A percentile compares a stretch with the other conserved stretches of the same genome.
Conservation (phyloP, 1,140 invertebrate genomes). For the Sesamia nonagrioides region DNA sequence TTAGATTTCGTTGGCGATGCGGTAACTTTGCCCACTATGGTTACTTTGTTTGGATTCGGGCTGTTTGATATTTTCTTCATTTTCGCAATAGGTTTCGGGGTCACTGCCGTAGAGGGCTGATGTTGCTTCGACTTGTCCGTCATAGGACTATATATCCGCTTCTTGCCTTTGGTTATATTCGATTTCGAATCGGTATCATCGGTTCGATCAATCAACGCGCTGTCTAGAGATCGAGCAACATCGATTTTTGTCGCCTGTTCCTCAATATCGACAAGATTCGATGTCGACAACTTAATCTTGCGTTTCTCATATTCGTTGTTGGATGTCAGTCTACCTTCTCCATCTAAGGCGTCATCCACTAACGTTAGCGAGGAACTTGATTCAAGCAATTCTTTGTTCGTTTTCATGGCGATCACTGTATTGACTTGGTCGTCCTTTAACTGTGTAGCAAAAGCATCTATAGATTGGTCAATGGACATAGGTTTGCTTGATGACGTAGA, state of each 20-base stretch:
- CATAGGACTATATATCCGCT: constrained; percentile 67
- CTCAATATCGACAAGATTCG: neutral
- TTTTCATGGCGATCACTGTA: constrained; percentile 76
- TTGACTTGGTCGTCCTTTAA: constrained; percentile 71
- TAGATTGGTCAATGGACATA: constrained; percentile 60
- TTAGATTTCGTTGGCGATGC: neutral
- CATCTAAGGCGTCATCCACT: constrained; percentile 70
- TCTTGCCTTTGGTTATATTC: constrained; percentile 53
- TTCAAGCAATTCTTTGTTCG: constrained; percentile 70
- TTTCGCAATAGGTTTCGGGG: constrained; percentile 73
- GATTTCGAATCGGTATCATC: neutral
- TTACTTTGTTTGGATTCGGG: constrained; percentile 52
- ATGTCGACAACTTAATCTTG: neutral
- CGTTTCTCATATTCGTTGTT: neutral
- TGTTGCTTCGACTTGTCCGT: constrained; percentile 48
- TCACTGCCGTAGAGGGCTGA: constrained; percentile 54
- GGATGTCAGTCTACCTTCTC: neutral
- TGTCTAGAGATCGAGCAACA: neutral
- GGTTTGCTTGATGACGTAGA: constrained; percentile 55
- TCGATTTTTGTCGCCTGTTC: neutral
- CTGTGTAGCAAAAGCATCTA: constrained; percentile 50
- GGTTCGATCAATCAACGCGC: too few species aligned
- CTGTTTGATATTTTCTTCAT: constrained; percentile 72
- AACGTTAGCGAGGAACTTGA: constrained; percentile 72
- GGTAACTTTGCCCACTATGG: too few species aligned